Evolutionary conservation across 2,113 vertebrate genomes (phyloP).

Genomic region (Lepus americanus): DNA sequence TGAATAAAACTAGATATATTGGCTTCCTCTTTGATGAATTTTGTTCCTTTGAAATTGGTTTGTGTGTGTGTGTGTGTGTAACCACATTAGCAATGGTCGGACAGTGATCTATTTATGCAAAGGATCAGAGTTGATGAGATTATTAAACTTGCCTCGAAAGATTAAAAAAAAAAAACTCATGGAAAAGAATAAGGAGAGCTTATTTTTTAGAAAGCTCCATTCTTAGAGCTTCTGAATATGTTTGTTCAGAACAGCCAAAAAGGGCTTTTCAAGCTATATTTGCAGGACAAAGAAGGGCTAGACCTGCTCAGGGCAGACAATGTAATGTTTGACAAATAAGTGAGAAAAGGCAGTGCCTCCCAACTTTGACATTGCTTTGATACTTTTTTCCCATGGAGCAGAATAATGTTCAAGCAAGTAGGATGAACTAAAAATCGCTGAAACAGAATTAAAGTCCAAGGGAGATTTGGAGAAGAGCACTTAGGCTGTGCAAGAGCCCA

Average conservation of each 20-base stretch:
- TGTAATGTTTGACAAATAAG: slow-evolving; percentile 33
- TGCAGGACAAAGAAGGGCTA: background rate
- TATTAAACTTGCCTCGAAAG: slow-evolving; percentile 50
- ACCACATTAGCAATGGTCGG: background rate
- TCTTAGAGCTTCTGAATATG: background rate
- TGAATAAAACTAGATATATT: slow-evolving; percentile 55
- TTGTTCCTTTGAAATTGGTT: slow-evolving; percentile 61
- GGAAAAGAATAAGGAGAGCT: slow-evolving; percentile 31
- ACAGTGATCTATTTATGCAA: slow-evolving; percentile 14
- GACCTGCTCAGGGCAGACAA: background rate
- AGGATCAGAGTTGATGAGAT: background rate
- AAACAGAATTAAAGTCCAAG: slow-evolving; percentile 48
- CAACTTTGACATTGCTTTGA: slow-evolving; percentile 29
- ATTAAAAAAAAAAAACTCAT: background rate
- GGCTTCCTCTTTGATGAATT: slow-evolving; percentile 61
- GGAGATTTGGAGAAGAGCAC: slow-evolving; percentile 20
- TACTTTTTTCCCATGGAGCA: background rate
- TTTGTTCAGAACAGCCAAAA: slow-evolving; percentile 39
- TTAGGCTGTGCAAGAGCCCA: slow-evolving; percentile 34
- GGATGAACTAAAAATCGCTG: slow-evolving; percentile 38
- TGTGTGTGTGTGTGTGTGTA: background rate
- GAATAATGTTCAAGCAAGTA: slow-evolving; percentile 56
- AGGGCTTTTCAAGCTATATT: slow-evolving; percentile 25
- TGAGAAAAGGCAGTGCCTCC: background rate
- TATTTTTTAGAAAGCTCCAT: slow-evolving; percentile 36